These are phyloP conservation scores for Seriola dumerili DNA, from an alignment of 2,113 vertebrate genomes.

Conservation along the genomic window DNA sequence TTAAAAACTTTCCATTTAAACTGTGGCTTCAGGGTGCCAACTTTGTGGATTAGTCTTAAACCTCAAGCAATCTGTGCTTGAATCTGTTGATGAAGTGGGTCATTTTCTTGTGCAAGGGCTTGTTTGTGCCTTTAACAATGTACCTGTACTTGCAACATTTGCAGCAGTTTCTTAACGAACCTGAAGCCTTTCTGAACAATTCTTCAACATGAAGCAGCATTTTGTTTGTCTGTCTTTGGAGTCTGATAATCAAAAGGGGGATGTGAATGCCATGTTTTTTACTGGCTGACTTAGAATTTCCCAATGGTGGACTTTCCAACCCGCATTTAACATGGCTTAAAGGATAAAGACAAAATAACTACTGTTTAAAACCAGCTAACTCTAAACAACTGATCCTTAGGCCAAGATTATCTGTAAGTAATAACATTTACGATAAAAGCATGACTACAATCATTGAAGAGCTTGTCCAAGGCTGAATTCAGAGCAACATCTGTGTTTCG, in stretches of 20 bases:
- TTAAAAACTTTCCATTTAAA: neutral
- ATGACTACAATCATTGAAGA: neutral
- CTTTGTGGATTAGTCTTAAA: conserved; percentile 19
- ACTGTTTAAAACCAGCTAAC: neutral
- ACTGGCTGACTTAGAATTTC: neutral
- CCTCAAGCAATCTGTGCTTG: conserved; percentile 3
- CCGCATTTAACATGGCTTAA: neutral
- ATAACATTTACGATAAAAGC: neutral
- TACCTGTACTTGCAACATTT: neutral
- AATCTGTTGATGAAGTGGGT: neutral
- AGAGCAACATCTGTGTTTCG: neutral
- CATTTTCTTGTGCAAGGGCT: neutral
- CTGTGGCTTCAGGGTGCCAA: neutral
- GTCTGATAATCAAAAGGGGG: neutral
- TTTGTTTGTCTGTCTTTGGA: neutral
- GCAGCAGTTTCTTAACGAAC: neutral
- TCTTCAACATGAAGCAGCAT: neutral
- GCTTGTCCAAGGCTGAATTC: neutral
- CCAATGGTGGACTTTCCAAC: neutral
- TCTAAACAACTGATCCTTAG: no score
- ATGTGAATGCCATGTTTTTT: neutral
- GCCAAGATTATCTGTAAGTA: neutral
- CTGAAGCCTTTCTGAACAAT: neutral
- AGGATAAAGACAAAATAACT: conserved; percentile 1
- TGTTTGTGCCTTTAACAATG: conserved; percentile 1